A percentile compares a stretch with the other conserved stretches of the same genome.
phyloP scores from a whole-genome alignment of 2,113 vertebrate genomes.

The Catharus bicknelli region DNA sequence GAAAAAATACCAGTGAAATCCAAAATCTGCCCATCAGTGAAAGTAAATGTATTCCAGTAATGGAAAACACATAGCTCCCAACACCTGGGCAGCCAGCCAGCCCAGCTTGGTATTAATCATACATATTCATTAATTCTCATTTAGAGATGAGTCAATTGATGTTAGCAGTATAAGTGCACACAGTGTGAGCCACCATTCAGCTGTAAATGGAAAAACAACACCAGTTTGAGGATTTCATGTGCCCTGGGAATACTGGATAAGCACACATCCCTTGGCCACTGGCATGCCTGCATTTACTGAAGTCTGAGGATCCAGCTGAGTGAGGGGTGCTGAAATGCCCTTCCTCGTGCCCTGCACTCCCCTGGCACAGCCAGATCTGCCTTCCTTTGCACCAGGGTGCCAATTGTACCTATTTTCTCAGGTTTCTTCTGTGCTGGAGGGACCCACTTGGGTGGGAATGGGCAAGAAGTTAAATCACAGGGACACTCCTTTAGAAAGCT shows the following conservation, averaged over 20 bases:
- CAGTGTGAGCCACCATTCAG: not conserved
- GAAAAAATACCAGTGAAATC: slow-evolving; percentile 14
- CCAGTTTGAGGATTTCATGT: accelerated
- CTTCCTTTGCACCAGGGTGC: accelerated
- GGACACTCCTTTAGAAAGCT: not conserved
- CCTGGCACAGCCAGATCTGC: not conserved
- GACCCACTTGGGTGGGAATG: not conserved
- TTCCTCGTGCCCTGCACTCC: accelerated
- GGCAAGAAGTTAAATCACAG: not conserved
- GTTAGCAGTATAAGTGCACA: not conserved
- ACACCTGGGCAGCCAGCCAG: not conserved
- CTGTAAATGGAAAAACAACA: not conserved
- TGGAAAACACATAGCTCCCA: not conserved
- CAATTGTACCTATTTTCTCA: not conserved
- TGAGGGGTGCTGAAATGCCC: not conserved
- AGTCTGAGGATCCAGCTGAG: not conserved
- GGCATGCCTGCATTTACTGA: not conserved
- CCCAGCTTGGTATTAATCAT: not conserved
- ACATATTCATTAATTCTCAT: slow-evolving; percentile 32
- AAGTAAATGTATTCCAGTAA: not conserved
- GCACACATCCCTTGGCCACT: accelerated
- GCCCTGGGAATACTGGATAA: not conserved
- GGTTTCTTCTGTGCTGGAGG: not conserved
- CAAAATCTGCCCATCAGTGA: not conserved
- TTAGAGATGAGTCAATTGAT: not conserved